A percentile compares a stretch with the other conserved stretches of the same genome.
Conservation (phyloP, 2,113 vertebrate species). For the Rafetus swinhoei region DNA sequence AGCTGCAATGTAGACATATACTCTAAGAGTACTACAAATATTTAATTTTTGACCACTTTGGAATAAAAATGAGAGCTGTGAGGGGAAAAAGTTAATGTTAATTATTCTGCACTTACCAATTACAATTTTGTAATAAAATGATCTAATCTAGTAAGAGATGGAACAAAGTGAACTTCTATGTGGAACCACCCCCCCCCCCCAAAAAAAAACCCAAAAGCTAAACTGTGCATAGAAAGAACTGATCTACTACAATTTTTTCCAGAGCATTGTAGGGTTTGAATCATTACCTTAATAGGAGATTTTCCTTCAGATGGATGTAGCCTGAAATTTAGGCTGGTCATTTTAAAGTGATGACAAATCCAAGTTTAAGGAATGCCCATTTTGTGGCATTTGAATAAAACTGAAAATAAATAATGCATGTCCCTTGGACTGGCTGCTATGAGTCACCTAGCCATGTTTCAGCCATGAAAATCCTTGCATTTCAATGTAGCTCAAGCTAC, state of each 20-base stretch:
- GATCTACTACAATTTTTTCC: constrained; percentile 28
- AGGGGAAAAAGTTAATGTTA: constrained; percentile 18
- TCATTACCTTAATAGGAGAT: constrained; percentile 21
- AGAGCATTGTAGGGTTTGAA: background rate
- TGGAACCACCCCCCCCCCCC: background rate
- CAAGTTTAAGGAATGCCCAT: constrained; percentile 41
- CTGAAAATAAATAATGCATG: background rate
- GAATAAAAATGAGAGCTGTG: constrained; percentile 38
- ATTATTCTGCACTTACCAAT: constrained; percentile 47
- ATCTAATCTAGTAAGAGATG: constrained; percentile 44
- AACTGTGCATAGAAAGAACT: constrained; percentile 41
- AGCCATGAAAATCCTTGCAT: constrained; percentile 52
- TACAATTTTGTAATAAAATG: constrained; percentile 5
- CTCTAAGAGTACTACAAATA: constrained; percentile 28
- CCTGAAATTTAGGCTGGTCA: background rate
- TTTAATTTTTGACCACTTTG: constrained; percentile 20
- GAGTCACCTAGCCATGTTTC: constrained; percentile 40
- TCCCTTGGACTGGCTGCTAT: constrained; percentile 47
- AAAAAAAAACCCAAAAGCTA: constrained; percentile 30
- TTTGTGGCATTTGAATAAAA: constrained; percentile 65
- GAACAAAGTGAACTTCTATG: constrained; percentile 55
- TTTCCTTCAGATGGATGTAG: constrained; percentile 38
- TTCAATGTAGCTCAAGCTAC: background rate
- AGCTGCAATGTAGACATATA: background rate
- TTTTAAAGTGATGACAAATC: constrained; percentile 54